Percentiles rank a stretch among this genome's conserved stretches.
Conservation (phyloP, 2,113 vertebrate genomes). For the Cygnus buccinator region DNA sequence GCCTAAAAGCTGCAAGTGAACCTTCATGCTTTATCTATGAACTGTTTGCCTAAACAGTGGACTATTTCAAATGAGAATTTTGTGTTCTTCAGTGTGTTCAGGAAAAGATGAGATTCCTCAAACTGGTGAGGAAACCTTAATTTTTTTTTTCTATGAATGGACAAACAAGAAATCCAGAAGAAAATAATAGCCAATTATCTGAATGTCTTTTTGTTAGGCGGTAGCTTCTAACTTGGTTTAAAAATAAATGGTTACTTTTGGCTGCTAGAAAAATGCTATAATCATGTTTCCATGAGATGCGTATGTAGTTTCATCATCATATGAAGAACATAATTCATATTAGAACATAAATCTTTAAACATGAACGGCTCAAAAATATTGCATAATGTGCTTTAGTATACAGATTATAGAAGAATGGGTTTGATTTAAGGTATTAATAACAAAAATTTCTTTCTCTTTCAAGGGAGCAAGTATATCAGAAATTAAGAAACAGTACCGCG, state of each 20-base stretch:
- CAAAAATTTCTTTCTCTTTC: conserved; percentile 20
- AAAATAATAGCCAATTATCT: neutral
- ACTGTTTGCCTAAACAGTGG: neutral
- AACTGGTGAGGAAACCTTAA: neutral
- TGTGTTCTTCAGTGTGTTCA: neutral
- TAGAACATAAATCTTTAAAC: neutral
- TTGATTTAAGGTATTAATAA: neutral
- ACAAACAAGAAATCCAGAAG: neutral
- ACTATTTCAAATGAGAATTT: neutral
- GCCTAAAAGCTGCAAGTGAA: neutral
- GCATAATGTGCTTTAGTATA: neutral
- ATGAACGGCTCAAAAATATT: neutral
- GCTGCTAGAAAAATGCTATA: neutral
- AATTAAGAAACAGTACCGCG: conserved; percentile 96
- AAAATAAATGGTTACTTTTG: neutral
- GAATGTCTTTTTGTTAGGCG: neutral
- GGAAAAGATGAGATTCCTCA: neutral
- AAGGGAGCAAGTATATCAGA: conserved; percentile 90
- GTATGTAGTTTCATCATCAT: neutral
- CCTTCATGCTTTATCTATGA: neutral
- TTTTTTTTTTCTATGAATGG: neutral
- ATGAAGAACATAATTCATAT: neutral
- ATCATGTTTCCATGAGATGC: neutral
- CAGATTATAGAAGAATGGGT: neutral
- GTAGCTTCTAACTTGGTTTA: neutral